A percentile compares a stretch with the other conserved stretches of the same genome.
phyloP scores from a whole-genome alignment of 1,140 invertebrate genomes.

The Drosophila santomea region DNA sequence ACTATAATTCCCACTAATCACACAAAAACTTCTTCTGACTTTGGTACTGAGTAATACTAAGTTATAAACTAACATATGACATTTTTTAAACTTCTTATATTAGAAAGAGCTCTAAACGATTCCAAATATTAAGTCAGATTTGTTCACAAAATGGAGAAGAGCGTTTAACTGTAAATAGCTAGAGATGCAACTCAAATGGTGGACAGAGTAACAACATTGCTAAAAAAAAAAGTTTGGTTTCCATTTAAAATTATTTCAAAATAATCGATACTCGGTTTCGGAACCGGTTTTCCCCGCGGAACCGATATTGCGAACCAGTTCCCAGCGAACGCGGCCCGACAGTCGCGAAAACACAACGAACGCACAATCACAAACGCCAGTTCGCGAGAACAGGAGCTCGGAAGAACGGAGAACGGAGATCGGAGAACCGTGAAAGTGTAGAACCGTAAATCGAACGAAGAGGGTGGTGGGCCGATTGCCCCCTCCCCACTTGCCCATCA shows the following conservation, averaged over 20 bases:
- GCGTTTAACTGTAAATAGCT: too few species aligned
- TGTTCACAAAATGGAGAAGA: too few species aligned
- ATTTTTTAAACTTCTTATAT: too few species aligned
- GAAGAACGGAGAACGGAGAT: conserved; percentile 13
- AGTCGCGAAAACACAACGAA: neutral
- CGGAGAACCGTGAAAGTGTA: conserved; percentile 3
- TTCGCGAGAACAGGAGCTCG: conserved; percentile 4
- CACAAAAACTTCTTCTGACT: too few species aligned
- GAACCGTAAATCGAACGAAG: conserved; percentile 7
- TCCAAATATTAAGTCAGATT: too few species aligned
- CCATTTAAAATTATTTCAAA: neutral
- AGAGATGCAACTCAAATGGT: too few species aligned
- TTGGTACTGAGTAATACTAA: too few species aligned
- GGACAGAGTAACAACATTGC: too few species aligned
- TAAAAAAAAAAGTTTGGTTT: too few species aligned
- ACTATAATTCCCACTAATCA: too few species aligned
- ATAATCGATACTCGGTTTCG: neutral
- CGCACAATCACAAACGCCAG: neutral
- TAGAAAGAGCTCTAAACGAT: too few species aligned
- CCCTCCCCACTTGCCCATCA: conserved; percentile 33
- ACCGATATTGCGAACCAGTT: neutral
- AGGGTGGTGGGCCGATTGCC: conserved; percentile 19
- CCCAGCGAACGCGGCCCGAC: neutral
- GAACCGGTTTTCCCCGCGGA: neutral
- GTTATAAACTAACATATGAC: too few species aligned